phyloP scores from a whole-genome alignment of 2,797 vertebrate species.

The Etheostoma nigrum region DNA sequence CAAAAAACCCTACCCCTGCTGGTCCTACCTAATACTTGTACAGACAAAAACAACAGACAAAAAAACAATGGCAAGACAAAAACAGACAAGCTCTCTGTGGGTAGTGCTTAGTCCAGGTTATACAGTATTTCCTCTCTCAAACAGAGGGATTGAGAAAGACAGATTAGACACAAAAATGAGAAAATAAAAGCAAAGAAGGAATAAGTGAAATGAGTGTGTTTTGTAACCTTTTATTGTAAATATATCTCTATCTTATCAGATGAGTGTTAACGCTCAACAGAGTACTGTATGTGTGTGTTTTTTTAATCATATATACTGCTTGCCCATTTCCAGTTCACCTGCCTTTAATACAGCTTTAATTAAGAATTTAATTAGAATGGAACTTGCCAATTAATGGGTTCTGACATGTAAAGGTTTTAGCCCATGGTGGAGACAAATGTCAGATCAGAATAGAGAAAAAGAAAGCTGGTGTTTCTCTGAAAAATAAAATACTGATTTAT shows the following conservation, averaged over 20 bases:
- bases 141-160: not conserved
- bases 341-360: conserved; percentile 23
- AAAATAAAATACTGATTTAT: conserved; percentile 19
- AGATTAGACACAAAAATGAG: not conserved
- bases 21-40: not conserved
- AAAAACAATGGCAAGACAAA: not conserved
- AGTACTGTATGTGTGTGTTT: not conserved
- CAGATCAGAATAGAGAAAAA: conserved; percentile 20
- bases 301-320: conserved; percentile 5
- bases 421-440: conserved; percentile 32
- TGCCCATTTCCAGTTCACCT: conserved; percentile 39
- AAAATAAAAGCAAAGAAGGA: not conserved
- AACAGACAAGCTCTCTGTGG: conserved; percentile 7
- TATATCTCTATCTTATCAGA: conserved; percentile 5
- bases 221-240: not conserved
- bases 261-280: not conserved
- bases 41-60: not conserved
- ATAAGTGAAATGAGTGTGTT: not conserved
- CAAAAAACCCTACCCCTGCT: not conserved
- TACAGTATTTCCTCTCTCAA: not conserved
- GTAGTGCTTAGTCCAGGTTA: not conserved
- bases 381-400: conserved; percentile 35
- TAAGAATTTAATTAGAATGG: conserved; percentile 30
- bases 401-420: conserved; percentile 19
- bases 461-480: conserved; percentile 15